Conservation (phyloP, 2,888 invertebrate genomes). For the Apamea anceps region DNA sequence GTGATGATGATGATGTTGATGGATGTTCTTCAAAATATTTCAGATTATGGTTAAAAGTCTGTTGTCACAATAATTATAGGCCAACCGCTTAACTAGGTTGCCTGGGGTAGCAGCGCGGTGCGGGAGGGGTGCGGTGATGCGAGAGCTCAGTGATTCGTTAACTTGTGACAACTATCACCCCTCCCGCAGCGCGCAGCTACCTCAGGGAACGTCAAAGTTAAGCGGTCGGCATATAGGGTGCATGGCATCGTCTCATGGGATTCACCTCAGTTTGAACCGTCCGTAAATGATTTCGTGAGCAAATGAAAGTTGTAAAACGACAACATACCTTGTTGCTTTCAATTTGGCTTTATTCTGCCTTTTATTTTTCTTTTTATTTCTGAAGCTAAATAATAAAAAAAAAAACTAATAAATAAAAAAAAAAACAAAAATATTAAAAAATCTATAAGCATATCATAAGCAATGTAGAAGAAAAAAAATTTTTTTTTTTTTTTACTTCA, state of each 20-base stretch:
- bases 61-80: no score
- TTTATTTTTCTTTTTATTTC: conserved; percentile 51
- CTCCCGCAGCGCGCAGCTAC: no score
- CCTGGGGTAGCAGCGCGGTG: no score
- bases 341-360: conserved; percentile 5
- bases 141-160: no score
- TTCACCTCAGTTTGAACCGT: not conserved
- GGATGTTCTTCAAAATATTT: no score
- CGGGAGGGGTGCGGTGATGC: no score
- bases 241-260: not conserved
- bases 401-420: not conserved
- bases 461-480: not conserved
- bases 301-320: not conserved
- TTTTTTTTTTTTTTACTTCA: not conserved
- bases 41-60: no score
- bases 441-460: not conserved
- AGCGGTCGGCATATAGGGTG: no score
- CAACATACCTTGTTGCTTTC: conserved; percentile 34
- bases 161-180: no score
- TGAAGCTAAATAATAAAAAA: conserved; percentile 32
- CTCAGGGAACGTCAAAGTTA: no score
- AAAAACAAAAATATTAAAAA: not conserved
- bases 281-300: not conserved
- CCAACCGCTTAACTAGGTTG: no score
- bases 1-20: no score